Evolutionary conservation across 1,140 invertebrate species (phyloP).

Genomic region (Gonatopus flavifemur): DNA sequence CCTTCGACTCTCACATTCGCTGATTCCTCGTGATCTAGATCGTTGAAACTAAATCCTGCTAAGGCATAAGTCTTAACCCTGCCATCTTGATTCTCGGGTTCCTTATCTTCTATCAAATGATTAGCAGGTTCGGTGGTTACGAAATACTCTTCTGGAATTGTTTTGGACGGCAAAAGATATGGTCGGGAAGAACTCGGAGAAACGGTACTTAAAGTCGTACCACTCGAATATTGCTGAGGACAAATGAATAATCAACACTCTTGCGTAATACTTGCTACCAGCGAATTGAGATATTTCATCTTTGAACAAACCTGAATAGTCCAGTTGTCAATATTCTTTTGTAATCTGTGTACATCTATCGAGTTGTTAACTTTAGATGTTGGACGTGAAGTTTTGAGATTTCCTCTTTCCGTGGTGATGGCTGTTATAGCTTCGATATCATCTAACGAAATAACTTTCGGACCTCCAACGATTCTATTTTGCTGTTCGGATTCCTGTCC

Average conservation of each 20-base stretch:
- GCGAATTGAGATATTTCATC: background rate
- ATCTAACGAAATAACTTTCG: slow-evolving; percentile 42
- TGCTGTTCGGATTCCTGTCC: slow-evolving; percentile 38
- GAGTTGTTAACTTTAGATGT: slow-evolving; percentile 54
- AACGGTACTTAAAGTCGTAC: slow-evolving; percentile 37
- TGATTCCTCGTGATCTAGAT: slow-evolving; percentile 61
- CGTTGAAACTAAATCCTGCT: slow-evolving; percentile 36
- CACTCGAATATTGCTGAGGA: slow-evolving; percentile 53
- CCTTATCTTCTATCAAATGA: slow-evolving; percentile 21
- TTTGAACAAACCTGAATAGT: slow-evolving; percentile 69
- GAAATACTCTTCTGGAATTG: slow-evolving; percentile 77
- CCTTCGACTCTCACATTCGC: slow-evolving; percentile 49
- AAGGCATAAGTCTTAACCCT: slow-evolving; percentile 23
- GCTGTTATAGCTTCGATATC: too few relatives aligned
- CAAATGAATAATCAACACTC: slow-evolving; percentile 25
- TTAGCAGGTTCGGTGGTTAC: slow-evolving; percentile 61
- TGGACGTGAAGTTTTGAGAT: too few relatives aligned
- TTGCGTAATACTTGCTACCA: too few relatives aligned
- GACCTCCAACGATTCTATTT: slow-evolving; percentile 25
- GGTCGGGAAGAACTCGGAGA: slow-evolving; percentile 48
- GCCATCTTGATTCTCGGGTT: slow-evolving; percentile 18
- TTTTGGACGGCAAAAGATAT: slow-evolving; percentile 66
- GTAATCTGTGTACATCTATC: slow-evolving; percentile 71
- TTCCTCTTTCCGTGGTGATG: too few relatives aligned
- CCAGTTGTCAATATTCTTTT: slow-evolving; percentile 83